Percentiles rank a stretch among this genome's conserved stretches.
Evolutionary conservation across 2,888 invertebrate genomes (phyloP).

Genomic region (Parapristionchus giblindavisi): DNA sequence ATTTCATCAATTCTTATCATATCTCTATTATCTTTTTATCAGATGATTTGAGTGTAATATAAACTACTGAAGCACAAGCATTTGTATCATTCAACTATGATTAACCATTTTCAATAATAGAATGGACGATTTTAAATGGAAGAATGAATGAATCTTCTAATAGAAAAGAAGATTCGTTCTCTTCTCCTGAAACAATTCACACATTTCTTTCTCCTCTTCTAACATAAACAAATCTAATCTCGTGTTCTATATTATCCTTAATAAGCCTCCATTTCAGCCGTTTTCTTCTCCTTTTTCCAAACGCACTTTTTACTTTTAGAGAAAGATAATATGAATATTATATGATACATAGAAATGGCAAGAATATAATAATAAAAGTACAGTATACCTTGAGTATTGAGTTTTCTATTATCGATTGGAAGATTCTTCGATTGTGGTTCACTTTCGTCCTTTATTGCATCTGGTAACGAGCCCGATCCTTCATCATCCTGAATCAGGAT

Average conservation of each 20-base stretch:
- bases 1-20: conserved; percentile 9
- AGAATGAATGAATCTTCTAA: conserved; percentile 27
- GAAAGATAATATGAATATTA: conserved; percentile 5
- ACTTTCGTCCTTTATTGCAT: conserved; percentile 31
- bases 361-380: not conserved
- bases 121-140: conserved; percentile 29
- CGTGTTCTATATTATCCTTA: not conserved
- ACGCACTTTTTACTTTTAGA: conserved; percentile 39
- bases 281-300: conserved; percentile 39
- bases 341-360: not conserved
- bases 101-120: conserved; percentile 18
- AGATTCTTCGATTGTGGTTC: not conserved
- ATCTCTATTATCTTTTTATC: not conserved
- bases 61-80: not conserved
- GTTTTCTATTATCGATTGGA: conserved; percentile 14
- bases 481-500: conserved; percentile 37
- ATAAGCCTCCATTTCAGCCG: conserved; percentile 1
- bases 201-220: not conserved
- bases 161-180: conserved; percentile 14
- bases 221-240: not conserved
- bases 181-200: conserved; percentile 23
- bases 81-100: not conserved
- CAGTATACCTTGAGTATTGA: conserved; percentile 32
- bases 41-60: conserved; percentile 17
- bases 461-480: conserved; percentile 32